Conservation (phyloP, 30 jellyfish, hydroid and myxozoan genomes). For the Aurelia coerulea region DNA sequence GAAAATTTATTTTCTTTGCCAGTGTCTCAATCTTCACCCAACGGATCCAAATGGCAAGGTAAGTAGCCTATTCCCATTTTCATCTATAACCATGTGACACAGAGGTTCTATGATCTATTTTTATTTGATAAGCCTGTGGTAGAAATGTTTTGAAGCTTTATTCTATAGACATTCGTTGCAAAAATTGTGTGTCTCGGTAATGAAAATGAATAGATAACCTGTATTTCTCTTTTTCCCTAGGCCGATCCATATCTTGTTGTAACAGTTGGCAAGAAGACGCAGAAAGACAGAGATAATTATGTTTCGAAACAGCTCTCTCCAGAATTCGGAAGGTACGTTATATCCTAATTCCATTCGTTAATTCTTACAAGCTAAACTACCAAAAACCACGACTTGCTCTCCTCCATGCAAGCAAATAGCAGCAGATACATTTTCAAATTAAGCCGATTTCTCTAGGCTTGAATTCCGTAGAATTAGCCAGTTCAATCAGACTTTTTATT, state of each 20-base stretch:
- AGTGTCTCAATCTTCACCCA: slow-evolving; percentile 93
- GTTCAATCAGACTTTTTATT: too few species aligned
- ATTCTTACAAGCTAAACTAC: too few species aligned
- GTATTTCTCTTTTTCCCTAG: slow-evolving; percentile 27
- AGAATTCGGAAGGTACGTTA: slow-evolving; percentile 94
- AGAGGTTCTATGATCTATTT: too few species aligned
- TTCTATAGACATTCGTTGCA: background rate
- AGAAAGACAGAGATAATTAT: slow-evolving; percentile 88
- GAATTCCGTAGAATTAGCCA: too few species aligned
- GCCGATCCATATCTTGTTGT: slow-evolving; percentile 98
- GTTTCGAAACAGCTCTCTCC: slow-evolving; percentile 96
- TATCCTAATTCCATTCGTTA: too few species aligned
- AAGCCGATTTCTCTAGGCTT: too few species aligned
- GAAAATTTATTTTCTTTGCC: background rate
- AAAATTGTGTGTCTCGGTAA: background rate
- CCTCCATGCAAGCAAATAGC: too few species aligned
- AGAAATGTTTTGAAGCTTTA: too few species aligned
- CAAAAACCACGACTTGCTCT: too few species aligned
- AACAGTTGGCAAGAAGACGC: slow-evolving; percentile 78
- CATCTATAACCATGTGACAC: too few species aligned
- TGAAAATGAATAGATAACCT: background rate
- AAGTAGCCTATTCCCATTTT: background rate
- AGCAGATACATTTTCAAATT: too few species aligned
- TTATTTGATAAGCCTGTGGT: too few species aligned
- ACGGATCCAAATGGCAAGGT: slow-evolving; percentile 99